Evolutionary conservation across 2,888 invertebrate genomes (phyloP).

Genomic region (Abrostola triplasia): DNA sequence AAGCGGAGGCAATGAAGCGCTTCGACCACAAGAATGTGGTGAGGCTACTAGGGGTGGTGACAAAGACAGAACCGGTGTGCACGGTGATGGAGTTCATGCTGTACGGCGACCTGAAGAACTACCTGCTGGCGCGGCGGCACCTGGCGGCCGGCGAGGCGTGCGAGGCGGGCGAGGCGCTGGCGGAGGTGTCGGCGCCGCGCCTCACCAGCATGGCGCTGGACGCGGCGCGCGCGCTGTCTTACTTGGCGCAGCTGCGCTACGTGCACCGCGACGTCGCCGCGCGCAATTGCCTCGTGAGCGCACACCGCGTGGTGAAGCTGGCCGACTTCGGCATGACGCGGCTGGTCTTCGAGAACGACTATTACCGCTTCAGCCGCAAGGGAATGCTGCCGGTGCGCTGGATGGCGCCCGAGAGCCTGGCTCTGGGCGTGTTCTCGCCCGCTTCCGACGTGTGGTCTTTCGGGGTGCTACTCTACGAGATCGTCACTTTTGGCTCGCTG

Average conservation of each 20-base stretch:
- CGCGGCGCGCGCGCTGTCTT: conserved; percentile 94
- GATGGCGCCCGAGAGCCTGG: conserved; percentile 97
- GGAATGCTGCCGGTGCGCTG: conserved; percentile 96
- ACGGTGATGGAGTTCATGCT: conserved; percentile 98
- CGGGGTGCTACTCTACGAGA: conserved; percentile 95
- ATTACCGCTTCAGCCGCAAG: conserved; percentile 96
- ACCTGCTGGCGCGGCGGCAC: conserved; percentile 94
- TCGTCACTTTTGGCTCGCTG: conserved; percentile 96
- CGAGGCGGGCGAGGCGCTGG: conserved; percentile 93
- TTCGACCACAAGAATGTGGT: conserved; percentile 97
- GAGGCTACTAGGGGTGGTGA: conserved; percentile 94
- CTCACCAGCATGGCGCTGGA: conserved; percentile 96
- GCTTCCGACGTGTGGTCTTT: conserved; percentile 97
- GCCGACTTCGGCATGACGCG: conserved; percentile 98
- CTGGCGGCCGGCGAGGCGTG: conserved; percentile 92
- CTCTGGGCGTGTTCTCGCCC: conserved; percentile 94
- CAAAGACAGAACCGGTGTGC: conserved; percentile 95
- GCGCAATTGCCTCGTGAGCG: conserved; percentile 94
- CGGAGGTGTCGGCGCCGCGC: conserved; percentile 93
- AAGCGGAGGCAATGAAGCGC: conserved; percentile 97
- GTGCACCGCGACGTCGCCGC: conserved; percentile 96
- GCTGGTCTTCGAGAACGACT: conserved; percentile 95
- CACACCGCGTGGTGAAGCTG: conserved; percentile 92
- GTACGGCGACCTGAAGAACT: conserved; percentile 97
- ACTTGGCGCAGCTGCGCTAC: conserved; percentile 94